These are phyloP conservation scores for Nothoprocta perdicaria DNA, from an alignment of 2,113 vertebrate genomes.

Conservation along the genomic window DNA sequence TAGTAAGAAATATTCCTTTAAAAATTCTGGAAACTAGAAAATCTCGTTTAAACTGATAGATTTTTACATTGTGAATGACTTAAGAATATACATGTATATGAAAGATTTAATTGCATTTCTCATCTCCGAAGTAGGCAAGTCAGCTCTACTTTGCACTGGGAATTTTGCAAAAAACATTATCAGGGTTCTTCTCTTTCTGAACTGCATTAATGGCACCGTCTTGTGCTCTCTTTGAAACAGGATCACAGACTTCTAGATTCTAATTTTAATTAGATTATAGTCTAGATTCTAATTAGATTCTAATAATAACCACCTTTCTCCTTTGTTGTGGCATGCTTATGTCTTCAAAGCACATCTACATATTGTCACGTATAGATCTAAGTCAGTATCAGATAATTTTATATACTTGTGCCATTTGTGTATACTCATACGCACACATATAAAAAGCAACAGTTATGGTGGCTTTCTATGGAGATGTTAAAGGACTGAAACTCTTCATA, in stretches of 20 bases:
- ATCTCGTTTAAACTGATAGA: background rate
- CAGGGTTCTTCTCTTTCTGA: background rate
- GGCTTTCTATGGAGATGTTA: background rate
- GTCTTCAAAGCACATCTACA: background rate
- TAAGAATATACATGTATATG: background rate
- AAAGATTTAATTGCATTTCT: background rate
- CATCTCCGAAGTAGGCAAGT: background rate
- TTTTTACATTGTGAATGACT: background rate
- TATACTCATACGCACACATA: accelerated
- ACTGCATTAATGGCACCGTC: background rate
- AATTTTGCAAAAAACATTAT: background rate
- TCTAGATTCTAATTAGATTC: background rate
- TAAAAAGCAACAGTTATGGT: background rate
- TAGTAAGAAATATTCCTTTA: background rate
- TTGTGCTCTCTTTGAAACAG: background rate
- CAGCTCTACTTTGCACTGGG: background rate
- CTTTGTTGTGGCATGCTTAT: background rate
- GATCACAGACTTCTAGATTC: background rate
- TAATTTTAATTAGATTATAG: background rate
- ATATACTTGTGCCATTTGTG: accelerated
- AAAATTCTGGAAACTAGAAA: background rate
- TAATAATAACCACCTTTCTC: background rate
- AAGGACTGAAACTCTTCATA: background rate
- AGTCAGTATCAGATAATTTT: background rate
- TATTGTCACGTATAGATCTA: background rate